Conservation (phyloP, 2,113 vertebrate species). For the Rhinolophus sinicus region DNA sequence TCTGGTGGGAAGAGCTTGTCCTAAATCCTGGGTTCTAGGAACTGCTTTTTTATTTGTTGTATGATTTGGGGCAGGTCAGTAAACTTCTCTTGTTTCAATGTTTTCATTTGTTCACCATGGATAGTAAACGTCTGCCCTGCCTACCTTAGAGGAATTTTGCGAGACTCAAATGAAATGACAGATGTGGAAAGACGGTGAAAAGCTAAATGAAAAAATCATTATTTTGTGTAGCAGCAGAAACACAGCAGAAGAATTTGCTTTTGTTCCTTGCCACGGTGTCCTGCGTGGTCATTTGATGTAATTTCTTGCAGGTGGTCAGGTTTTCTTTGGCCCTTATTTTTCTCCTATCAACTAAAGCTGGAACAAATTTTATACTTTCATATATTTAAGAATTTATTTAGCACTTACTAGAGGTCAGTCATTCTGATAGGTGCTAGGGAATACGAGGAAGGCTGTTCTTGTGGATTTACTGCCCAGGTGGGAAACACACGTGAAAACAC, state of each 20-base stretch:
- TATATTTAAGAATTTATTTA: background rate
- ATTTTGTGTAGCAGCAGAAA: background rate
- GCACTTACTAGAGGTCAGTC: background rate
- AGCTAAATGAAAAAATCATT: background rate
- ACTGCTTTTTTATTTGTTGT: background rate
- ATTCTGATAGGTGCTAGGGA: background rate
- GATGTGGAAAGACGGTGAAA: background rate
- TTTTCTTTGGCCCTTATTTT: background rate
- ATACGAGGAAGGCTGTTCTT: background rate
- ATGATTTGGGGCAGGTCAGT: background rate
- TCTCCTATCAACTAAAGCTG: background rate
- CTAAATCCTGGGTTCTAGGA: background rate
- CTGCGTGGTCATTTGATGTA: background rate
- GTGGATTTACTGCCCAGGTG: background rate
- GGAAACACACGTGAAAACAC: background rate
- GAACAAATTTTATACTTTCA: background rate
- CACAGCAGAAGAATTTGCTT: background rate
- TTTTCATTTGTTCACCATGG: background rate
- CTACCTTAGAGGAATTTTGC: background rate
- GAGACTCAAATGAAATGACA: background rate
- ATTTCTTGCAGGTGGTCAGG: background rate
- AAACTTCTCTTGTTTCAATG: background rate
- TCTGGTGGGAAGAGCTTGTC: background rate
- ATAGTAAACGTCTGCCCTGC: background rate
- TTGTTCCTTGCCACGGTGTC: background rate